Evolutionary conservation across 2,888 invertebrate genomes (phyloP).

Genomic region (Mimachlamys varia): DNA sequence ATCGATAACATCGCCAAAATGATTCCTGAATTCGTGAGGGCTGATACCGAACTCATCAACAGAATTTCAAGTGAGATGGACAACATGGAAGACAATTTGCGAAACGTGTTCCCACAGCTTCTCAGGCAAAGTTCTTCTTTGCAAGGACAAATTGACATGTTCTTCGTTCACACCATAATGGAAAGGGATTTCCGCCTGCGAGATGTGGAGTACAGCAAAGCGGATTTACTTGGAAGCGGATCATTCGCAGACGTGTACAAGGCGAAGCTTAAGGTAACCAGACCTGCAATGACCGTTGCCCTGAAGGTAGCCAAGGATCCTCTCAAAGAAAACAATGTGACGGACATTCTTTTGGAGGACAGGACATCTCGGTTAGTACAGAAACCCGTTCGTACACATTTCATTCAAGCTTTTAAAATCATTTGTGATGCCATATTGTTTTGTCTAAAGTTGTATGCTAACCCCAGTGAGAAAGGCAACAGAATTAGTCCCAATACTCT

Average conservation of each 20-base stretch:
- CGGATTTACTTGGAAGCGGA: constrained; percentile 67
- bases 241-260: constrained; percentile 73
- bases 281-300: constrained; percentile 57
- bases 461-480: no score
- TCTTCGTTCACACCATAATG: constrained; percentile 71
- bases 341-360: constrained; percentile 72
- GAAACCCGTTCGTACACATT: no score
- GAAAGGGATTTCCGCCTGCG: constrained; percentile 67
- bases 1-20: constrained; percentile 67
- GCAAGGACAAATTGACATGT: constrained; percentile 70
- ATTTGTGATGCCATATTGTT: no score
- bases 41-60: constrained; percentile 69
- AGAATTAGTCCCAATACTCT: no score
- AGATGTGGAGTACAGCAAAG: constrained; percentile 64
- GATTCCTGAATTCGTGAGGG: constrained; percentile 72
- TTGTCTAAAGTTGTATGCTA: no score
- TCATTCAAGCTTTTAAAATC: no score
- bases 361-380: constrained; percentile 67
- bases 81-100: constrained; percentile 61
- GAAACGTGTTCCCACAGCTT: constrained; percentile 62
- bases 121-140: constrained; percentile 54
- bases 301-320: constrained; percentile 66
- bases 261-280: constrained; percentile 50
- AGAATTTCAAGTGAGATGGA: constrained; percentile 62
- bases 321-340: constrained; percentile 61